A percentile compares a stretch with the other conserved stretches of the same genome.
Conservation (phyloP, 2,797 vertebrate genomes). For the Apodemus agrarius region DNA sequence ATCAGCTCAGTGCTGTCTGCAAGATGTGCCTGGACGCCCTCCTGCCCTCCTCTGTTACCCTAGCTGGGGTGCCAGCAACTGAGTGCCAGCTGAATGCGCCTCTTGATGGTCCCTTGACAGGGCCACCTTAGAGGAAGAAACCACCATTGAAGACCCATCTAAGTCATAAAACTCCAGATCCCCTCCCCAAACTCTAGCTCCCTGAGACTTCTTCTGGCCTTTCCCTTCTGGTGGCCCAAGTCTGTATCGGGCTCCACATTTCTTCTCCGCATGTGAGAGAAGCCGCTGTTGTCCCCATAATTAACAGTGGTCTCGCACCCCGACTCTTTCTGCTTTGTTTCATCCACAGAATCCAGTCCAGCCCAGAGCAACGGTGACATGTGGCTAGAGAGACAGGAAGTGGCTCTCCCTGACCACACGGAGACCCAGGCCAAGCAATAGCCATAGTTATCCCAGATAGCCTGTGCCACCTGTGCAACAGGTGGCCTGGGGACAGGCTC, state of each 20-base stretch:
- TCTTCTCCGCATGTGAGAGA: background rate
- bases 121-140: background rate
- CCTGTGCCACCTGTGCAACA: background rate
- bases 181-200: background rate
- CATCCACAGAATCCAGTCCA: background rate
- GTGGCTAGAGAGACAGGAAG: background rate
- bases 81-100: background rate
- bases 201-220: background rate
- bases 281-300: background rate
- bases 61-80: background rate
- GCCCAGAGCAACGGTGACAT: slow-evolving; percentile 8
- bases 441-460: too few relatives aligned
- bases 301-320: background rate
- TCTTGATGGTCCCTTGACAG: background rate
- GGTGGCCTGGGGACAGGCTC: background rate
- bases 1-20: background rate
- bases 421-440: background rate
- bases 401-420: background rate
- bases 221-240: background rate
- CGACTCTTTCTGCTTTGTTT: background rate
- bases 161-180: background rate
- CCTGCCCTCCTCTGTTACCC: background rate
- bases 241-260: too few relatives aligned
- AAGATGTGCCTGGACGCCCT: background rate
- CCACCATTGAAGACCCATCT: background rate